A percentile compares a stretch with the other conserved stretches of the same genome.
Evolutionary conservation across 2,888 invertebrate genomes (phyloP).

Genomic region (Sinodicranocentrus sp.): DNA sequence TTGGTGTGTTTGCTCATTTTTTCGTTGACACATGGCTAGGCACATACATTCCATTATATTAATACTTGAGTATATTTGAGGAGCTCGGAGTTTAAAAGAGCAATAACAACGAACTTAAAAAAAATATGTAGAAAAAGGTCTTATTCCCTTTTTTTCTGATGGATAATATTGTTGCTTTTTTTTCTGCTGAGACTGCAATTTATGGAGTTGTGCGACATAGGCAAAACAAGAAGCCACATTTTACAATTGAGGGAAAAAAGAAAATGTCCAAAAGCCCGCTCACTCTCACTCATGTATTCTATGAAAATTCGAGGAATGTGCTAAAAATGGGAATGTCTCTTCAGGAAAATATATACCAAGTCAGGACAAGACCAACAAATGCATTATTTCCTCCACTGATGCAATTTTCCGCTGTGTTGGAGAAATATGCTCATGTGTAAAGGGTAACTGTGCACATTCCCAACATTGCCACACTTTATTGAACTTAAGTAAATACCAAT

Average conservation of each 20-base stretch:
- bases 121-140: slow-evolving; percentile 6
- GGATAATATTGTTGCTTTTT: slow-evolving; percentile 9
- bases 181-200: slow-evolving; percentile 53
- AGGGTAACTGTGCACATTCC: too few relatives aligned
- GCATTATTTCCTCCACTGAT: too few relatives aligned
- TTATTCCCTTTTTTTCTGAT: not conserved
- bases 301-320: slow-evolving; percentile 52
- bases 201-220: slow-evolving; percentile 3
- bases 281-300: not conserved
- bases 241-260: not conserved
- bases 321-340: slow-evolving; percentile 30
- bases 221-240: slow-evolving; percentile 20
- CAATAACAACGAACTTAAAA: not conserved
- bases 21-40: slow-evolving; percentile 15
- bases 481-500: too few relatives aligned
- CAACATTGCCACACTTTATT: too few relatives aligned
- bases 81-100: not conserved
- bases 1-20: slow-evolving; percentile 23
- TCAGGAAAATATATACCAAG: too few relatives aligned
- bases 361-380: too few relatives aligned
- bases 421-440: too few relatives aligned
- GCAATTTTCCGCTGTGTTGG: not conserved
- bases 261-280: not conserved
- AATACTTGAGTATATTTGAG: too few relatives aligned
- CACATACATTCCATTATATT: too few relatives aligned